Conservation (phyloP, 2,888 invertebrate species). For the Tinea semifulvella region DNA sequence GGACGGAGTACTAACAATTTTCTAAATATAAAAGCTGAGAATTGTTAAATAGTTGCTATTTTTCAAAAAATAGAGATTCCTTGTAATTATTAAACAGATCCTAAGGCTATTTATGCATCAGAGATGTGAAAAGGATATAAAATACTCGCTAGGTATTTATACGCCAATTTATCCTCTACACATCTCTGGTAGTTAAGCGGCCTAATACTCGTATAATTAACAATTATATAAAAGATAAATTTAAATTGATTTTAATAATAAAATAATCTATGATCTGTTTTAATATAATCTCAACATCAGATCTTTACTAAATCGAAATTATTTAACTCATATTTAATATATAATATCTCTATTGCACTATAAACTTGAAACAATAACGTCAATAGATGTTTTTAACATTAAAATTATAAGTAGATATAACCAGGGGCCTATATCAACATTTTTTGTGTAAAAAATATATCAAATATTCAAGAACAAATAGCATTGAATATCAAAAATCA, state of each 20-base stretch:
- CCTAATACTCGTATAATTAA: neutral
- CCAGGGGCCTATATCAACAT: too few relatives aligned
- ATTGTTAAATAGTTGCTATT: neutral
- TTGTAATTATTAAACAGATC: neutral
- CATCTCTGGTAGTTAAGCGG: too few relatives aligned
- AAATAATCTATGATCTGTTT: slow-evolving; percentile 5
- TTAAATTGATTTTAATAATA: neutral
- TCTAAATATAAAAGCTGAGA: slow-evolving; percentile 10
- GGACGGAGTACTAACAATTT: slow-evolving; percentile 58
- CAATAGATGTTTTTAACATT: neutral
- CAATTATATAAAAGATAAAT: neutral
- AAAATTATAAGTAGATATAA: neutral
- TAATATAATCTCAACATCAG: slow-evolving; percentile 61
- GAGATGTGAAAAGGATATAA: too few relatives aligned
- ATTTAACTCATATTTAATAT: neutral
- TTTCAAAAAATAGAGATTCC: neutral
- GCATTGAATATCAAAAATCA: too few relatives aligned
- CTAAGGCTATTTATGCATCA: too few relatives aligned
- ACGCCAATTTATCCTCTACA: too few relatives aligned
- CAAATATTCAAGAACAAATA: too few relatives aligned
- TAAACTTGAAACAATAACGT: neutral
- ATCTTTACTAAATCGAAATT: slow-evolving; percentile 28
- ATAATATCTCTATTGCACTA: slow-evolving; percentile 3
- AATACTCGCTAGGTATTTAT: too few relatives aligned
- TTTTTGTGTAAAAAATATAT: too few relatives aligned